Conservation (phyloP, 2,797 vertebrate species). For the Tragopan temminckii region DNA sequence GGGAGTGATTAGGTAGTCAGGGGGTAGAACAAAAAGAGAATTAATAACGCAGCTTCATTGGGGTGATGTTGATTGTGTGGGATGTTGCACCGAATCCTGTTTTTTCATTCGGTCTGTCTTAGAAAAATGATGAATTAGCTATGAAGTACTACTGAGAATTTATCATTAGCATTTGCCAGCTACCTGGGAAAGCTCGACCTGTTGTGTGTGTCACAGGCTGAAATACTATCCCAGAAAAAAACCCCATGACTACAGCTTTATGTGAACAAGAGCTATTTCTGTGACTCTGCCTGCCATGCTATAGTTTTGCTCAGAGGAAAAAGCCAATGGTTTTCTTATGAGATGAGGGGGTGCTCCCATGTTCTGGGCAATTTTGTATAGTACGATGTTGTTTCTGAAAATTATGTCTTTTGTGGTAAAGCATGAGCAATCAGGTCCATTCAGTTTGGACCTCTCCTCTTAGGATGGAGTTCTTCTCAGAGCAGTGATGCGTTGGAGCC, state of each 20-base stretch:
- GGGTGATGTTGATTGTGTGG: neutral
- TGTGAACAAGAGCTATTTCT: neutral
- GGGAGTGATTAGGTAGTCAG: neutral
- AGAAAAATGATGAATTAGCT: conserved; percentile 9
- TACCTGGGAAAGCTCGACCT: neutral
- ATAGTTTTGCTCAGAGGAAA: neutral
- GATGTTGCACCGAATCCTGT: neutral
- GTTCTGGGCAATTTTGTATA: neutral
- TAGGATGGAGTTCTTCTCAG: no score
- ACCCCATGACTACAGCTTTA: accelerated
- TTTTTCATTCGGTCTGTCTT: neutral
- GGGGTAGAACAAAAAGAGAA: neutral
- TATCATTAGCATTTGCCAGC: neutral
- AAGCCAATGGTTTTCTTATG: neutral
- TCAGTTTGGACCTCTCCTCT: neutral
- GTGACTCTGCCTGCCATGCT: neutral
- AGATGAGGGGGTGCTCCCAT: neutral
- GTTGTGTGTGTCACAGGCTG: neutral
- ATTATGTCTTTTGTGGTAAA: neutral
- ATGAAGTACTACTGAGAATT: neutral
- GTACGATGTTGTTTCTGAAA: neutral
- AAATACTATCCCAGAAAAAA: neutral
- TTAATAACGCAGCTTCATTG: accelerated
- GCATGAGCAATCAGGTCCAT: accelerated
- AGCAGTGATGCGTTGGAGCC: no score